phyloP scores from a whole-genome alignment of 2,797 vertebrate species.

The Microctenopoma lineatum region DNA sequence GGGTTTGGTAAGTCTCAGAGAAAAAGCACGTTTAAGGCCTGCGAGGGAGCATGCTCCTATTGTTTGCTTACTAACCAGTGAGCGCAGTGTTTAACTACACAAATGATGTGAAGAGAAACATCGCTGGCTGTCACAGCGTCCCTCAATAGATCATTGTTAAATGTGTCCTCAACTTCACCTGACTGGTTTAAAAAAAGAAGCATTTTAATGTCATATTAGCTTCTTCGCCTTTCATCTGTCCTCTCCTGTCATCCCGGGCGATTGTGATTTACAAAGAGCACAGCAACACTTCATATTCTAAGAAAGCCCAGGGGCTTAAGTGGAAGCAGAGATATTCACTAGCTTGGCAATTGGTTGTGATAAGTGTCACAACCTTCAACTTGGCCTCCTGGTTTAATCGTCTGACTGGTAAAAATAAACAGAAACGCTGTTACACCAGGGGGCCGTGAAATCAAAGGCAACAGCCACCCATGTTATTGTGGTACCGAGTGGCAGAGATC shows the following conservation, averaged over 20 bases:
- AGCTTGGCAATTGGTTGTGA: constrained; percentile 21
- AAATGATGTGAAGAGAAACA: background rate
- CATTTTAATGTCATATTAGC: background rate
- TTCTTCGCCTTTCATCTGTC: too few relatives aligned
- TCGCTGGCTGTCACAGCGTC: background rate
- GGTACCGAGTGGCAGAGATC: background rate
- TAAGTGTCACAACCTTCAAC: constrained; percentile 38
- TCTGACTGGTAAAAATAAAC: constrained; percentile 34
- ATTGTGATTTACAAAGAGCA: background rate
- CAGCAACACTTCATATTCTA: constrained; percentile 10
- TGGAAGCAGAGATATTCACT: constrained; percentile 23
- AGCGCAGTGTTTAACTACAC: background rate
- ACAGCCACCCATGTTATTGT: background rate
- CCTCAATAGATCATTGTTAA: background rate
- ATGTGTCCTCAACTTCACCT: background rate
- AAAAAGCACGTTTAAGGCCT: too few relatives aligned
- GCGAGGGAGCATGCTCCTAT: too few relatives aligned
- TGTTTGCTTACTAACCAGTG: too few relatives aligned
- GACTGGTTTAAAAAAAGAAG: too few relatives aligned
- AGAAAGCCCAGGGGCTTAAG: constrained; percentile 48
- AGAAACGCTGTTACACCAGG: background rate
- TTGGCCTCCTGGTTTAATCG: constrained; percentile 33
- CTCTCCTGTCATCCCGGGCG: background rate
- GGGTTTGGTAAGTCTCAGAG: background rate
- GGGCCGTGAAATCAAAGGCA: background rate